Percentiles rank a stretch among this genome's conserved stretches.
phyloP scores from a whole-genome alignment of 2,888 invertebrate genomes.

The Spatulosminthurus flaviceps region DNA sequence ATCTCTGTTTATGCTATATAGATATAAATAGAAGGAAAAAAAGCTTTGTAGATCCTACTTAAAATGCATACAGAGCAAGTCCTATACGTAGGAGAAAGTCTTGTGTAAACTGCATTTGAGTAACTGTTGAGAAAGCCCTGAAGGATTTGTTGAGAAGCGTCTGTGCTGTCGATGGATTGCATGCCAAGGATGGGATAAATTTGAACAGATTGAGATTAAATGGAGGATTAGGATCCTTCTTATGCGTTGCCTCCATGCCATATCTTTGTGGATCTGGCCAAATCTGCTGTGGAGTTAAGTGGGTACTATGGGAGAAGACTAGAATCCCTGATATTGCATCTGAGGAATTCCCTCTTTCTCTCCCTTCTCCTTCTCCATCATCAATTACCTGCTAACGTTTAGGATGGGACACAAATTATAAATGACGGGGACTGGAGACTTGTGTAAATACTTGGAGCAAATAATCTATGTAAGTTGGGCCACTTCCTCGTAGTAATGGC shows the following conservation, averaged over 20 bases:
- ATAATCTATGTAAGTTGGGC: no score
- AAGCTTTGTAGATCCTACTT: no score
- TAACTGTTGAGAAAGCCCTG: background rate
- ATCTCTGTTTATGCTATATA: no score
- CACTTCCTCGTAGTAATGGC: no score
- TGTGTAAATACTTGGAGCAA: no score
- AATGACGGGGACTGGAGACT: no score
- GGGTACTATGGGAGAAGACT: background rate
- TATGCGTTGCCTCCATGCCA: background rate
- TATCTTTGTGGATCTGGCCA: background rate
- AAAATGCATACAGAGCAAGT: no score
- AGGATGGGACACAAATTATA: background rate
- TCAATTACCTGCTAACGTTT: background rate
- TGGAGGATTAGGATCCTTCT: slow-evolving; percentile 6
- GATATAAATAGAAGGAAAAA: no score
- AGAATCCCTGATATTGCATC: background rate
- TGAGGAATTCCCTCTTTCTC: background rate
- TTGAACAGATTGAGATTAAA: slow-evolving; percentile 9
- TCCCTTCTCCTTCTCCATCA: background rate
- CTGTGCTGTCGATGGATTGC: slow-evolving; percentile 3
- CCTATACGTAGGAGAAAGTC: no score
- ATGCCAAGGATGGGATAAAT: background rate
- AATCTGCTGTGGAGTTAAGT: background rate
- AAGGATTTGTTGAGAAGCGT: background rate
- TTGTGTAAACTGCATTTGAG: no score